Conservation (phyloP, 2,797 vertebrate genomes). For the Notamacropus eugenii region DNA sequence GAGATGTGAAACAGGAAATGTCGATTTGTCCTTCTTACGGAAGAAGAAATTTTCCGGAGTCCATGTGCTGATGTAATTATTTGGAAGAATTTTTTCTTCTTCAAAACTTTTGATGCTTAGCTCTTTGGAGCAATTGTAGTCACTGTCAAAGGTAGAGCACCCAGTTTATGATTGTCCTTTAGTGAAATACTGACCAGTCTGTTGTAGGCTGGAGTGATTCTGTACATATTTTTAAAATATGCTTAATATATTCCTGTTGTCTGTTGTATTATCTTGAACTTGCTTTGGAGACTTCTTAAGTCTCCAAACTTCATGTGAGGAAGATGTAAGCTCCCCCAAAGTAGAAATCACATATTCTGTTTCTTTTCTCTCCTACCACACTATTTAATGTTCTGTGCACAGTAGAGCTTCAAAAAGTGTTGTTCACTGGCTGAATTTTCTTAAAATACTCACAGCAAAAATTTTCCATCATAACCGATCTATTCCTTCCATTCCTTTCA, state of each 20-base stretch:
- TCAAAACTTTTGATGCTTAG: constrained; percentile 61
- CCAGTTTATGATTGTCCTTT: neutral
- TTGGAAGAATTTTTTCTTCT: constrained; percentile 69
- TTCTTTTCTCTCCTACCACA: neutral
- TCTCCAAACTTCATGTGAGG: constrained; percentile 12
- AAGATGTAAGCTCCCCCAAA: neutral
- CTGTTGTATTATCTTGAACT: constrained; percentile 4
- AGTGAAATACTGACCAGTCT: neutral
- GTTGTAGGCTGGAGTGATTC: neutral
- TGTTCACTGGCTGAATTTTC: neutral
- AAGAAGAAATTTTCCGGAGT: constrained; percentile 86
- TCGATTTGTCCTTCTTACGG: constrained; percentile 81
- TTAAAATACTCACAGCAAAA: neutral
- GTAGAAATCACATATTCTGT: neutral
- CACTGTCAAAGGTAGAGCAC: neutral
- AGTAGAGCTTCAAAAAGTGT: neutral
- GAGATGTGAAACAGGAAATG: constrained; percentile 88
- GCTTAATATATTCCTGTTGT: neutral
- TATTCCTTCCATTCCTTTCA: neutral
- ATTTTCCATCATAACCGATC: neutral
- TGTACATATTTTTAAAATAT: constrained; percentile 38
- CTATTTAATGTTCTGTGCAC: constrained; percentile 26
- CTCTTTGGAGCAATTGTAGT: constrained; percentile 61
- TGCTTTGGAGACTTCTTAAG: neutral
- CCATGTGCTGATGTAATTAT: constrained; percentile 84